Conservation (phyloP, 2,797 vertebrate species). For the Tangara arthus region DNA sequence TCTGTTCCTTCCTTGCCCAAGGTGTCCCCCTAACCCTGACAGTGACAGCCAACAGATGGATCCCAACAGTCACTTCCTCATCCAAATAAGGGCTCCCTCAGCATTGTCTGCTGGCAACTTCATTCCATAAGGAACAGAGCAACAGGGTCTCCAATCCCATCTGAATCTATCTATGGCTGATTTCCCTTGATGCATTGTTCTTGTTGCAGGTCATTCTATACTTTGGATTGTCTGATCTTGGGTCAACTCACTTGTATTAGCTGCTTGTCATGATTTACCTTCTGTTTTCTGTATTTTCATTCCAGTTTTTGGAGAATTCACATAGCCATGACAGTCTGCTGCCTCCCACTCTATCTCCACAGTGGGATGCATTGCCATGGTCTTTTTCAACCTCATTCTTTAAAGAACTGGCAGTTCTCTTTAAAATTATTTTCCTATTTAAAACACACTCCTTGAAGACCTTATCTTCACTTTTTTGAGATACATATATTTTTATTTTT, state of each 20-base stretch:
- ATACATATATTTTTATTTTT: background rate
- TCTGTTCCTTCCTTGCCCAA: background rate
- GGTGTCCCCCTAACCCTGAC: background rate
- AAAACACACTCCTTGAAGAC: background rate
- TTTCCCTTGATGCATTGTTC: background rate
- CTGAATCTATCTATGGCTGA: background rate
- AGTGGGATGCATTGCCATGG: background rate
- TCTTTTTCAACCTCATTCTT: background rate
- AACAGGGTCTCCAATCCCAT: background rate
- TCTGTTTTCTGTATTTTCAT: background rate
- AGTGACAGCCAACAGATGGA: background rate
- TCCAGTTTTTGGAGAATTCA: background rate
- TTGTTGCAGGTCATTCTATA: background rate
- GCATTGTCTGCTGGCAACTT: background rate
- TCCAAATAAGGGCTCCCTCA: background rate
- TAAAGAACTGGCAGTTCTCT: background rate
- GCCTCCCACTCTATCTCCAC: background rate
- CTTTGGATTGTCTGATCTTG: background rate
- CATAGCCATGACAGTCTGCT: background rate
- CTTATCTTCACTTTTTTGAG: background rate
- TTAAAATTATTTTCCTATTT: background rate
- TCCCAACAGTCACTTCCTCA: background rate
- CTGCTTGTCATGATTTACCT: background rate
- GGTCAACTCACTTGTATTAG: background rate
- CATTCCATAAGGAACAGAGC: background rate